Evolutionary conservation across 2,113 vertebrate species (phyloP).

Genomic region (Pedionomus torquatus): DNA sequence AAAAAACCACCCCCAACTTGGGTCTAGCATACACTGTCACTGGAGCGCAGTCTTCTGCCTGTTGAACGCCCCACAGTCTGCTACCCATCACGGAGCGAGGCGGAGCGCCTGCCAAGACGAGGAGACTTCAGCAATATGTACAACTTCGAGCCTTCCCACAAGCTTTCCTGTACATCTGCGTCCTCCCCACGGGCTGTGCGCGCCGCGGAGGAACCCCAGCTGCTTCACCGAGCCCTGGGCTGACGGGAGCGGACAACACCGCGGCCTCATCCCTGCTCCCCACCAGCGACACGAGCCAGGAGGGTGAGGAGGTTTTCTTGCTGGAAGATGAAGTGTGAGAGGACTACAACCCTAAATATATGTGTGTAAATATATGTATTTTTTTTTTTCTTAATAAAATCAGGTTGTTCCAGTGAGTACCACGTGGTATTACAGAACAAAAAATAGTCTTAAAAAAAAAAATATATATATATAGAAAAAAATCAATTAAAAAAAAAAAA

Average conservation of each 20-base stretch:
- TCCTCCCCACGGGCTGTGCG: not conserved
- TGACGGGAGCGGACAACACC: not conserved
- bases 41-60: not conserved
- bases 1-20: not conserved
- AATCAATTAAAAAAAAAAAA: not conserved
- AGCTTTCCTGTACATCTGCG: conserved; percentile 14
- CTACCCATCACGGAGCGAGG: not conserved
- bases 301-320: fast-evolving
- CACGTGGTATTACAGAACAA: not conserved
- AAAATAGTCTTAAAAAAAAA: no score
- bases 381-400: no score
- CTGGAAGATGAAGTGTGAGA: fast-evolving
- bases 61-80: not conserved
- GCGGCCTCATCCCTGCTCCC: not conserved
- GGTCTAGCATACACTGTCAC: conserved; percentile 50
- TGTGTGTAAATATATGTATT: no score
- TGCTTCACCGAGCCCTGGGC: not conserved
- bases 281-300: fast-evolving
- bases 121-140: conserved; percentile 16
- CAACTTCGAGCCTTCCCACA: conserved; percentile 36
- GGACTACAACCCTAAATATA: not conserved
- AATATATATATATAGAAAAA: no score
- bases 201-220: not conserved
- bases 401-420: not conserved
- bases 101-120: not conserved